Evolutionary conservation across 2,888 invertebrate species (phyloP).

Genomic region (Clunio marinus): DNA sequence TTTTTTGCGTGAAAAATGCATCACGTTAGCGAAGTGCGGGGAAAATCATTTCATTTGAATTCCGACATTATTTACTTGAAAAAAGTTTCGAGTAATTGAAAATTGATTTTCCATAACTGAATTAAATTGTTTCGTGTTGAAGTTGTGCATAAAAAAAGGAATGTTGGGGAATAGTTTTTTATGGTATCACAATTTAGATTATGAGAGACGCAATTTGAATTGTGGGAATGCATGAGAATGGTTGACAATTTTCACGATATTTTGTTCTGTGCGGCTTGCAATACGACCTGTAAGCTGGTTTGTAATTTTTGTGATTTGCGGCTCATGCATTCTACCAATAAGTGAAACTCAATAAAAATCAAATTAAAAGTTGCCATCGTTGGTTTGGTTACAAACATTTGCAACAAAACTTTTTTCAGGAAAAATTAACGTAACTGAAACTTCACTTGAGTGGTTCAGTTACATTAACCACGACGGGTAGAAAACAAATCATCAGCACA

Average conservation of each 20-base stretch:
- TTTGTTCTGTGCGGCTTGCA: neutral
- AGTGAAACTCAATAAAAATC: constrained; percentile 37
- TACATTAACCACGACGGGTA: no score
- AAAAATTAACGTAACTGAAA: no score
- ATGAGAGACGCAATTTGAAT: neutral
- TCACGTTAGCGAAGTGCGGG: neutral
- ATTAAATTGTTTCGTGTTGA: constrained; percentile 25
- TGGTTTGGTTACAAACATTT: no score
- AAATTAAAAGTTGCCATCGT: constrained; percentile 30
- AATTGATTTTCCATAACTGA: constrained; percentile 38
- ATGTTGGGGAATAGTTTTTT: constrained; percentile 14
- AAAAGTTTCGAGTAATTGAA: constrained; percentile 17
- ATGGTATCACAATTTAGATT: neutral
- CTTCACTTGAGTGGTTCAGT: neutral
- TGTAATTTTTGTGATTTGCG: constrained; percentile 29
- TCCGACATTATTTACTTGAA: neutral
- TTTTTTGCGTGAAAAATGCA: constrained; percentile 32
- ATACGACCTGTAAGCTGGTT: constrained; percentile 20
- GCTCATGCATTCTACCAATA: constrained; percentile 12
- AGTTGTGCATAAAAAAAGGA: no score
- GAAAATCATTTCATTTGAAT: constrained; percentile 29
- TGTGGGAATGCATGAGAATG: neutral
- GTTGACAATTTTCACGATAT: neutral
- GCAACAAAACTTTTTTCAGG: no score
- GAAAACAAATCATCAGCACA: no score